These are phyloP conservation scores for Galagoides demidoff DNA, from an alignment of 2,797 vertebrate species.

Conservation along the genomic window DNA sequence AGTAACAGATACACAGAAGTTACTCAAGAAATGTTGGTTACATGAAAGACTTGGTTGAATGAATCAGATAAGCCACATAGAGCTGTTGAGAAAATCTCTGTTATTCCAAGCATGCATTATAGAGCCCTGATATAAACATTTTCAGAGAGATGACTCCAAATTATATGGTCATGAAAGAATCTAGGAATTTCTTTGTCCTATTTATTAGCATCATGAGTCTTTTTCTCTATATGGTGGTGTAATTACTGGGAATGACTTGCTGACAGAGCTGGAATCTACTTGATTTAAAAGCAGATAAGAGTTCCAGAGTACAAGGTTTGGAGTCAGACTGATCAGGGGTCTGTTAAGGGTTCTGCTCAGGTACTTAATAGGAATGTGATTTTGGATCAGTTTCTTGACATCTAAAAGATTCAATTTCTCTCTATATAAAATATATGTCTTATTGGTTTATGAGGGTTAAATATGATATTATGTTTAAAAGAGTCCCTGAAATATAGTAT, in stretches of 20 bases:
- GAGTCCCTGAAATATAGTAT: too few relatives aligned
- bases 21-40: neutral
- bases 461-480: neutral
- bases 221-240: neutral
- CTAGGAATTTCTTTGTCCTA: neutral
- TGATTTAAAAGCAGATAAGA: neutral
- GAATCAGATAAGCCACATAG: neutral
- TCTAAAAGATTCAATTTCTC: neutral
- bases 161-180: neutral
- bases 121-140: neutral
- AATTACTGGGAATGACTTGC: neutral
- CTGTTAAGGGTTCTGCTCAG: neutral
- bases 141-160: constrained; percentile 1
- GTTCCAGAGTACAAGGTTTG: neutral
- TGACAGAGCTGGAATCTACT: neutral
- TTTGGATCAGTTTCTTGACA: neutral
- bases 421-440: neutral
- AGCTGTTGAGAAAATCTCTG: constrained; percentile 1
- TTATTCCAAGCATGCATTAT: neutral
- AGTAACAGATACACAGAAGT: neutral
- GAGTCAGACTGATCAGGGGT: neutral
- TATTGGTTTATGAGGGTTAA: neutral
- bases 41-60: neutral
- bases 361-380: neutral
- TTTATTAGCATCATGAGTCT: neutral